Conservation (phyloP, 2,113 vertebrate genomes). For the Phoxinus phoxinus region DNA sequence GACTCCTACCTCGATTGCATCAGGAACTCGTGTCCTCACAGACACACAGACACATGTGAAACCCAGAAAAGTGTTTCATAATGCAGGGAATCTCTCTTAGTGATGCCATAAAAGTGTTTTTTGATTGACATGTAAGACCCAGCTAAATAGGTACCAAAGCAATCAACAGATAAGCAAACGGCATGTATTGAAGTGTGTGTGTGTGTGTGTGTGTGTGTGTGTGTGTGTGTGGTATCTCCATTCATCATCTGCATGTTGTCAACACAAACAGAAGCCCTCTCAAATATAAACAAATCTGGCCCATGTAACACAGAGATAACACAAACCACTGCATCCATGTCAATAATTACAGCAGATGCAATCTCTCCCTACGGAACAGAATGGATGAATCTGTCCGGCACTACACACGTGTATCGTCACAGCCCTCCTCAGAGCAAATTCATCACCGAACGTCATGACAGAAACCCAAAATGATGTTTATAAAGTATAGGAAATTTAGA, state of each 20-base stretch:
- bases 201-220: background rate
- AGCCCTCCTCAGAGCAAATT: constrained; percentile 3
- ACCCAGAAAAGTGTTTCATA: constrained; percentile 1
- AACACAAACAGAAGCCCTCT: constrained; percentile 50
- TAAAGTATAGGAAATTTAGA: background rate
- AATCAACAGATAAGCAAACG: constrained; percentile 37
- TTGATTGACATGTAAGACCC: background rate
- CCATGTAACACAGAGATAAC: constrained; percentile 42
- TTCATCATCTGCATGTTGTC: constrained; percentile 54
- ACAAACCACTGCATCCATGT: constrained; percentile 31
- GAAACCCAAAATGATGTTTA: constrained; percentile 28
- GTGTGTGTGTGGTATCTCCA: constrained; percentile 38
- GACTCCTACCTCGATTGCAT: constrained; percentile 61
- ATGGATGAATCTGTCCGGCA: constrained; percentile 17
- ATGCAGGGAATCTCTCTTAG: constrained; percentile 15
- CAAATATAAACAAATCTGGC: constrained; percentile 48
- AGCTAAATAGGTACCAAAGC: constrained; percentile 7
- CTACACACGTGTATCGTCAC: background rate
- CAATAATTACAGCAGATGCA: constrained; percentile 41
- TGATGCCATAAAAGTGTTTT: constrained; percentile 17
- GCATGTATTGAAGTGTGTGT: background rate
- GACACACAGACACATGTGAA: constrained; percentile 1
- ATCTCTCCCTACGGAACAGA: constrained; percentile 8
- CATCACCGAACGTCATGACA: background rate
- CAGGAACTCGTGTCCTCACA: constrained; percentile 49